phyloP scores from a whole-genome alignment of 1,140 invertebrate species.

The Diabrotica undecimpunctata region DNA sequence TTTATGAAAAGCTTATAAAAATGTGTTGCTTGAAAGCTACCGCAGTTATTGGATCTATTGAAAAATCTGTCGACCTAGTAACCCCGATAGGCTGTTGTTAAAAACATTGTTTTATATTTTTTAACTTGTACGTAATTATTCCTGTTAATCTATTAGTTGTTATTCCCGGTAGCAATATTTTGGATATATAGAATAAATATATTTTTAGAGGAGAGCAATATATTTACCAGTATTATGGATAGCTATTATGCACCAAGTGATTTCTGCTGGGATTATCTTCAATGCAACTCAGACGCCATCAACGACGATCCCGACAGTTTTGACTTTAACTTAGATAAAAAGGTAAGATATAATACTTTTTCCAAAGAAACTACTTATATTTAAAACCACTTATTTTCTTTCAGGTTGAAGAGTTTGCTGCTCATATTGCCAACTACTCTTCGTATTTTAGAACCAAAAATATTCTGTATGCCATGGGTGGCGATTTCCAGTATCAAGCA shows the following conservation, averaged over 20 bases:
- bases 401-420: constrained; percentile 32
- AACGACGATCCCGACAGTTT: constrained; percentile 66
- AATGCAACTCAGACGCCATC: constrained; percentile 77
- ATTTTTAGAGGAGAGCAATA: constrained; percentile 52
- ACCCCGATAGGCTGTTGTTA: no score
- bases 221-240: constrained; percentile 68
- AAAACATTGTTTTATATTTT: no score
- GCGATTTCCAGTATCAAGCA: constrained; percentile 50
- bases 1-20: no score
- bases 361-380: no score
- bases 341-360: constrained; percentile 59
- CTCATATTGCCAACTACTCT: constrained; percentile 26
- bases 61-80: no score
- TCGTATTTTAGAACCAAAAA: constrained; percentile 34
- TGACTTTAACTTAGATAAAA: constrained; percentile 65
- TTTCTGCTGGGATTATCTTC: constrained; percentile 80
- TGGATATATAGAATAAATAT: no score
- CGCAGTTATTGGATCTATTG: no score
- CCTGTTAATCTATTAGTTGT: no score
- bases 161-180: no score
- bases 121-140: no score
- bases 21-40: no score
- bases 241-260: constrained; percentile 77
- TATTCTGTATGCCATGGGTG: constrained; percentile 38
- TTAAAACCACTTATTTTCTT: constrained; percentile 10